Evolutionary conservation across 2,797 vertebrate genomes (phyloP), one percentile per base, ranked within the genome.

Genomic region (Dendrocincla tyrannina): DNA sequence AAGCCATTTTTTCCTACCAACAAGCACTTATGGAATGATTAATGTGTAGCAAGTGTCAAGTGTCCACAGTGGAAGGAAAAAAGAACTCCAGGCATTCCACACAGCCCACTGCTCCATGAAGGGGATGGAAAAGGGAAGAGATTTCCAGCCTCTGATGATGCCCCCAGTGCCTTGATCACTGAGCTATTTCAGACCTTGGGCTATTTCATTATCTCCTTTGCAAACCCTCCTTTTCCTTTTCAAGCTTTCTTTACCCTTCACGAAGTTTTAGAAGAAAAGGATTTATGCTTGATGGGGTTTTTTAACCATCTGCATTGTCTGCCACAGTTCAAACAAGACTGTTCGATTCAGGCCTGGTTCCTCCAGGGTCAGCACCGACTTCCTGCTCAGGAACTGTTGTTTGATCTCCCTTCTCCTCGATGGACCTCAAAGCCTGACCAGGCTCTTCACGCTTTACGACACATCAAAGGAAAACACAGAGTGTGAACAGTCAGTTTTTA

Each of bases 311-410:
- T 23, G 20, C 75, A 46, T 50, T 88, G 80, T 60, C 46, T 73
- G 41, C 10, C 30, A 47, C 3, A 33, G 37, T 37, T 85, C 69
- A 68, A 39, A 76, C n/a, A 53, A 8, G 37, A 42, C 42, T 17
- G 32, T 39, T 27, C 52, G 75, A 20, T 70, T 58, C 44, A 70
- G 7, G 8, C 7, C 9, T 22, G 17, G 10, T 35, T 55, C 68
- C 27, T 50, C 63, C 6, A 4, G 28, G n/a, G 23, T 52, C 2
- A 0, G 8, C 58, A 62, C 9, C 0, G 0, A 52, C 56, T 68
- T 96, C 94, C 67, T 89, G 80, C 55, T 85, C 47, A 39, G 94
- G 69, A 18, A 23, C 3, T 10, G 37, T 20, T 69, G 42, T 41
- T 44, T 72, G 59, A 50, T 58, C 28, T 13, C 8, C 10, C 8